Conservation (phyloP, 2,797 vertebrate species). For the Acipenser transmontanus region DNA sequence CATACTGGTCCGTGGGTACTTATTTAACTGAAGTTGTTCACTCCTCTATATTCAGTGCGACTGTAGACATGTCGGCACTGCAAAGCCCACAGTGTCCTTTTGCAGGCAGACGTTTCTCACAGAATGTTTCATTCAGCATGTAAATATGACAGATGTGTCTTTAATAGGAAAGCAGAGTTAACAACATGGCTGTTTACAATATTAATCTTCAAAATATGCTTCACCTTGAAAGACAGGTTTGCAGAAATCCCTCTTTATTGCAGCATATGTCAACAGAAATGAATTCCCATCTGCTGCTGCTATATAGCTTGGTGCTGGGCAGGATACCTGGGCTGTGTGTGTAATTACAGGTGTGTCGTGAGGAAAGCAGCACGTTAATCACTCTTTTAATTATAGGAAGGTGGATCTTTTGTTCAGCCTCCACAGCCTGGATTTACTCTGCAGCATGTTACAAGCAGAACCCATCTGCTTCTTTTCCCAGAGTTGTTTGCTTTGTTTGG, state of each 20-base stretch:
- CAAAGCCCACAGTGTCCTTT: neutral
- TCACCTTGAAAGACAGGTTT: conserved; percentile 54
- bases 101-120: neutral
- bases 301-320: conserved; percentile 37
- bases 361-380: conserved; percentile 52
- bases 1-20: neutral
- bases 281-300: conserved; percentile 60
- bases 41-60: neutral
- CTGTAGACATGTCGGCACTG: neutral
- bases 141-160: conserved; percentile 46
- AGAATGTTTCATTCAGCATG: neutral
- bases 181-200: conserved; percentile 44
- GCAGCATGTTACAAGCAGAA: conserved; percentile 44
- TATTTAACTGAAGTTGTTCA: neutral
- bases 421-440: conserved; percentile 35
- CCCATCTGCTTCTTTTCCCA: conserved; percentile 66
- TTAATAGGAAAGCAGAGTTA: conserved; percentile 40
- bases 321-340: conserved; percentile 46
- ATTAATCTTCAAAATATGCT: conserved; percentile 57
- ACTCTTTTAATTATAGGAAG: conserved; percentile 57
- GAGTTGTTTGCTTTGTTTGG: conserved; percentile 61
- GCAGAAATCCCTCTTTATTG: conserved; percentile 50
- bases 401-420: conserved; percentile 61
- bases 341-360: conserved; percentile 62
- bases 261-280: conserved; percentile 57